Evolutionary conservation across 2,113 vertebrate genomes (phyloP).

Genomic region (Numenius arquata): DNA sequence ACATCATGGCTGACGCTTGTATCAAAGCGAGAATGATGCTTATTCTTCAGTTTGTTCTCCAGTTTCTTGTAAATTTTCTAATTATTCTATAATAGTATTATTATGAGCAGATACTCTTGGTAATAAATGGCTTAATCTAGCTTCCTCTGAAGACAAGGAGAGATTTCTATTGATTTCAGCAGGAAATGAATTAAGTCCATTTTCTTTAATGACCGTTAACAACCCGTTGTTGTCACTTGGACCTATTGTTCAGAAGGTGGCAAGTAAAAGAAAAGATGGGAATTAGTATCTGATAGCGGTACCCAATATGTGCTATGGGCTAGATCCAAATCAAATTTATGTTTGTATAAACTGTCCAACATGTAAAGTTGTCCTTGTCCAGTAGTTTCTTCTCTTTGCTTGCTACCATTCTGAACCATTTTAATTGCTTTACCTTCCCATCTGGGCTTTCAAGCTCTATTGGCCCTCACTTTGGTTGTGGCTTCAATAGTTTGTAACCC

Average conservation of each 20-base stretch:
- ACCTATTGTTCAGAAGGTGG: neutral
- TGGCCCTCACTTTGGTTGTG: neutral
- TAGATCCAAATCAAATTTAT: neutral
- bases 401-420: neutral
- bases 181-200: neutral
- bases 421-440: neutral
- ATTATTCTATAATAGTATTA: neutral
- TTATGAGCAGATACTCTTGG: neutral
- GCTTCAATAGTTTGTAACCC: neutral
- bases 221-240: neutral
- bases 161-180: conserved; percentile 15
- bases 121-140: neutral
- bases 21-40: neutral
- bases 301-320: neutral
- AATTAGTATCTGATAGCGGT: neutral
- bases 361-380: neutral
- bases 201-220: neutral
- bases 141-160: neutral
- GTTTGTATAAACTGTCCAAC: neutral
- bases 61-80: neutral
- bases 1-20: neutral
- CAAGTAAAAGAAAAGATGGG: neutral
- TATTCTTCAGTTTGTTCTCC: neutral
- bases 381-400: neutral
- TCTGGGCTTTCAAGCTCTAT: neutral